Evolutionary conservation across 1,140 invertebrate species (phyloP).

Genomic region (Drosophila arawakana): DNA sequence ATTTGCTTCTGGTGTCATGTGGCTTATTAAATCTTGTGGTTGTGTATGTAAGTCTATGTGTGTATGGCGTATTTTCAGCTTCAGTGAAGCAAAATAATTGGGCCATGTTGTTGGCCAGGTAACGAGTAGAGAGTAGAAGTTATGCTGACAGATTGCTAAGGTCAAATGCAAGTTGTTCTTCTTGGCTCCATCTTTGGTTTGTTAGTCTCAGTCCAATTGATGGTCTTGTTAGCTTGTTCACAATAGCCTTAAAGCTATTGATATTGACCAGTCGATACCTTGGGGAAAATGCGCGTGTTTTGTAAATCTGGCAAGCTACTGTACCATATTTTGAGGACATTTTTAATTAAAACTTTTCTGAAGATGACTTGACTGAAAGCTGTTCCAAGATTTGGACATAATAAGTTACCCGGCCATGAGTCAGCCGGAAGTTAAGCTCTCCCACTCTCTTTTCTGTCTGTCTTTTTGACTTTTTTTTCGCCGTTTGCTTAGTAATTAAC

Average conservation of each 20-base stretch:
- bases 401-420: constrained; percentile 27
- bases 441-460: neutral
- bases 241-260: constrained; percentile 38
- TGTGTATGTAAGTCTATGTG: constrained; percentile 16
- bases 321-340: constrained; percentile 31
- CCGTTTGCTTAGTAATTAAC: constrained; percentile 35
- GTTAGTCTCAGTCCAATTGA: constrained; percentile 41
- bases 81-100: constrained; percentile 67
- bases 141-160: constrained; percentile 16
- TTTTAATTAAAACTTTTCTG: constrained; percentile 60
- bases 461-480: constrained; percentile 1
- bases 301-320: neutral
- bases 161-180: constrained; percentile 35
- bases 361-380: constrained; percentile 37
- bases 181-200: constrained; percentile 26
- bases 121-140: constrained; percentile 8
- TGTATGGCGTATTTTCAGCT: constrained; percentile 57
- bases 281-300: constrained; percentile 18
- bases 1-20: constrained; percentile 35
- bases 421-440: constrained; percentile 25
- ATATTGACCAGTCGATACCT: constrained; percentile 33
- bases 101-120: constrained; percentile 39
- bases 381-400: constrained; percentile 8
- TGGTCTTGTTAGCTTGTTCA: constrained; percentile 15
- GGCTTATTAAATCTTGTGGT: constrained; percentile 60